Conservation (phyloP, 2,888 invertebrate species). For the Acleris sparsana region DNA sequence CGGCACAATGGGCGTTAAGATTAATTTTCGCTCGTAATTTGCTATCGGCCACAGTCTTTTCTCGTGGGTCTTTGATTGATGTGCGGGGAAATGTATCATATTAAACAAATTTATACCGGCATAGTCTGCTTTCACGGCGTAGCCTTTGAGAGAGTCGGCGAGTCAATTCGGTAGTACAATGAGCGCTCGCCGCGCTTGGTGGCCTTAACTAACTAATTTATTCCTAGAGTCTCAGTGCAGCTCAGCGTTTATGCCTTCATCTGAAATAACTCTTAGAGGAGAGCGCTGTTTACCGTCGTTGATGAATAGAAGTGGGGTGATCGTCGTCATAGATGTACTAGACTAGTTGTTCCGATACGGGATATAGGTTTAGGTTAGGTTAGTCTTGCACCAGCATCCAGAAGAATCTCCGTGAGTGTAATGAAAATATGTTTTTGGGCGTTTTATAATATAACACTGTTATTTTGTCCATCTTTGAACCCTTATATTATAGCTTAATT, state of each 20-base stretch:
- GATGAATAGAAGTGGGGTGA: neutral
- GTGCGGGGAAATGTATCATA: constrained; percentile 68
- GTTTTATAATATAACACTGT: too few species aligned
- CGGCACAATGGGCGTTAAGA: constrained; percentile 43
- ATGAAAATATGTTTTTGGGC: too few species aligned
- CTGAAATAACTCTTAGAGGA: constrained; percentile 22
- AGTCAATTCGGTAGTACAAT: constrained; percentile 76
- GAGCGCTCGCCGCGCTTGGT: constrained; percentile 53
- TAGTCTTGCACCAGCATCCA: too few species aligned
- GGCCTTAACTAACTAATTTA: constrained; percentile 42
- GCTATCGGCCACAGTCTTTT: constrained; percentile 44
- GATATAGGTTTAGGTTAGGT: too few species aligned
- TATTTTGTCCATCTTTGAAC: too few species aligned
- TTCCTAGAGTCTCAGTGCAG: neutral
- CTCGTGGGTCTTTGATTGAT: constrained; percentile 65
- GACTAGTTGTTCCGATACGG: too few species aligned
- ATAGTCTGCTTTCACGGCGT: constrained; percentile 69
- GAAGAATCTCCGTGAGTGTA: too few species aligned
- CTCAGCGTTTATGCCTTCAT: constrained; percentile 23
- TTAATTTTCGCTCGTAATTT: constrained; percentile 55
- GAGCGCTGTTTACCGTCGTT: neutral
- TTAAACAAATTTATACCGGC: constrained; percentile 69
- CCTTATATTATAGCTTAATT: too few species aligned
- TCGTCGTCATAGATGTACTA: too few species aligned
- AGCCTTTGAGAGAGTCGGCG: constrained; percentile 62